Base-by-base conservation (phyloP, 2,797 vertebrate species). In the Gymnocypris eckloni region DNA sequence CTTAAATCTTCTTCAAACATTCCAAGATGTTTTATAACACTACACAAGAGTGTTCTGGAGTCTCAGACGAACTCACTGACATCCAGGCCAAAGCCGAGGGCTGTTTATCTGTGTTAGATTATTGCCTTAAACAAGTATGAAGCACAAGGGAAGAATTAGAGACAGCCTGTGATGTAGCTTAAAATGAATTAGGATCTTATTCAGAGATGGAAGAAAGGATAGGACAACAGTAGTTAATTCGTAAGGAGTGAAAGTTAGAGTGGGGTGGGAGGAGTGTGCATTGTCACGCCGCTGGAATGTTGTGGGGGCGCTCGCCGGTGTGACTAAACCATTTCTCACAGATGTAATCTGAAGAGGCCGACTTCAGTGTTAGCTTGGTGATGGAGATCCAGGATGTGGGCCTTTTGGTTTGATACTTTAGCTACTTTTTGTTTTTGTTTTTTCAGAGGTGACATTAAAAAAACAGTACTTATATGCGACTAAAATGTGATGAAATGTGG, bases 241-340 rank as follows among this genome's bases (percentile, higher is more conserved):
- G 79, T 28, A 82, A 81, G 70, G 52, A 77, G 50, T 41, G 28
- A 78, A 48, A 80, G 81, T 56, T 54, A 69, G 73, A 54, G 52
- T 72, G 61, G 67, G 76, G 78, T 64, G 54, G 78, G 71, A 71
- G 75, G 80, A 81, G 78, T 85, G 83, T 81, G 66, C 72, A 52
- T n/a, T 80, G 84, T 89, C 84, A 86, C 33, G 81, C n/a, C 77
- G 75, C 80, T 77, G 88, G 86, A 89, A 89, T 89, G 88, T 72
- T 83, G 86, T 52, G 83, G 72, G 71, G 84, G 84, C 45, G 54
- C 71, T 86, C 18, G 18, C 52, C 64, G 61, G 83, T 87, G 86
- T 86, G 86, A 89, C 86, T 86, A 86, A 86, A 77, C 45, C 72
- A 78, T 89, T 87, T 84, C 73, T 84, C 84, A 86, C 77, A 64